Conservation (phyloP, 2,888 invertebrate genomes). For the Eupithecia tripunctaria region DNA sequence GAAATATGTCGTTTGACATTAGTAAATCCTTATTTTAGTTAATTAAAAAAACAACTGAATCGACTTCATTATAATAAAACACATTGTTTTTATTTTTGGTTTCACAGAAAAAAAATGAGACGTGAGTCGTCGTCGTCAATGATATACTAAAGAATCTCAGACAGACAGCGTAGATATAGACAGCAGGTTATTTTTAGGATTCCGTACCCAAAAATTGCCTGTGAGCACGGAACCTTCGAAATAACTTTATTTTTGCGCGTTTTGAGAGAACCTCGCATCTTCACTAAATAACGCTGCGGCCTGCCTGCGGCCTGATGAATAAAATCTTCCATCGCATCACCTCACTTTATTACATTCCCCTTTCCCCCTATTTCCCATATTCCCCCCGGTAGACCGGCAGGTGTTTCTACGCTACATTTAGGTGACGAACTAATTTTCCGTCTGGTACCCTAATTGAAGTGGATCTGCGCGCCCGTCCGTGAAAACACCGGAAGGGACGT, state of each 20-base stretch:
- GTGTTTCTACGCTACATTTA: constrained; percentile 33
- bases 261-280: background rate
- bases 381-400: constrained; percentile 8
- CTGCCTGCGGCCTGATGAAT: background rate
- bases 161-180: background rate
- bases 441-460: constrained; percentile 51
- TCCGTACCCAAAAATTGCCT: background rate
- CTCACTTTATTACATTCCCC: constrained; percentile 20
- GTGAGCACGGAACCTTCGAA: background rate
- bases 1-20: too few species aligned
- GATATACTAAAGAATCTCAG: too few species aligned
- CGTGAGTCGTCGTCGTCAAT: too few species aligned
- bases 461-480: constrained; percentile 41
- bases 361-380: constrained; percentile 4
- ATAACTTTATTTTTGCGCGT: background rate
- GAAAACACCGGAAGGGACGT: constrained; percentile 37
- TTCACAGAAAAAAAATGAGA: background rate
- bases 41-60: too few species aligned
- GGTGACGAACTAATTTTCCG: constrained; percentile 47
- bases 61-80: too few species aligned
- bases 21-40: too few species aligned
- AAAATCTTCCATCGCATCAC: constrained; percentile 6
- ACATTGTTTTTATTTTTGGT: background rate
- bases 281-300: background rate
- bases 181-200: background rate